These are phyloP conservation scores for Apostichopus leukothele DNA, from an alignment of 53 echinoderm and acorn worm genomes.

Conservation along the genomic window DNA sequence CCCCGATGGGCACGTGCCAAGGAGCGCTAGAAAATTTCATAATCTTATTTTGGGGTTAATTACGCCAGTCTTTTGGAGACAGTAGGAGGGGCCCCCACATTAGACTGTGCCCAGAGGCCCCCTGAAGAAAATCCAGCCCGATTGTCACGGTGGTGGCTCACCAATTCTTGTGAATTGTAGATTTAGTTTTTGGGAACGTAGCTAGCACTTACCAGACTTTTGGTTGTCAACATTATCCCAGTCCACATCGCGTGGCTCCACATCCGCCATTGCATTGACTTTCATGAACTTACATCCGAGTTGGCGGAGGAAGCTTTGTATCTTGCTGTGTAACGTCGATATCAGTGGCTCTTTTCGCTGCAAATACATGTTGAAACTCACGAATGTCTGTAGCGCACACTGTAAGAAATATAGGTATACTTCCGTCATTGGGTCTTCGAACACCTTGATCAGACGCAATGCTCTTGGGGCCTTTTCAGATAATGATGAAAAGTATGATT, in stretches of 20 bases:
- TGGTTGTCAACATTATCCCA: slow-evolving; percentile 4
- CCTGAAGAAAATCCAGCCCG: no score
- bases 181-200: neutral
- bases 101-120: no score
- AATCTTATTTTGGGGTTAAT: no score
- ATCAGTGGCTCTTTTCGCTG: slow-evolving; percentile 9
- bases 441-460: no score
- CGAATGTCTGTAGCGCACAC: slow-evolving; percentile 12
- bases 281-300: slow-evolving; percentile 12
- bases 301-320: slow-evolving; percentile 12
- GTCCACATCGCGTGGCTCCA: slow-evolving; percentile 1
- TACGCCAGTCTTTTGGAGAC: no score
- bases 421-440: no score
- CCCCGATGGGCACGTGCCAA: no score
- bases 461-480: no score
- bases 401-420: no score
- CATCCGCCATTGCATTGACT: slow-evolving; percentile 9
- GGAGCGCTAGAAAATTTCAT: no score
- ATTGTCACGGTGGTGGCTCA: neutral
- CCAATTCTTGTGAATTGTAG: neutral
- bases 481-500: no score
- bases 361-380: slow-evolving; percentile 9
- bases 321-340: slow-evolving; percentile 9
- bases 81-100: no score
- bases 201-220: slow-evolving; percentile 12